These are phyloP conservation scores for Cryptocephalus primarius DNA, from an alignment of 2,888 invertebrate species.

Conservation along the genomic window DNA sequence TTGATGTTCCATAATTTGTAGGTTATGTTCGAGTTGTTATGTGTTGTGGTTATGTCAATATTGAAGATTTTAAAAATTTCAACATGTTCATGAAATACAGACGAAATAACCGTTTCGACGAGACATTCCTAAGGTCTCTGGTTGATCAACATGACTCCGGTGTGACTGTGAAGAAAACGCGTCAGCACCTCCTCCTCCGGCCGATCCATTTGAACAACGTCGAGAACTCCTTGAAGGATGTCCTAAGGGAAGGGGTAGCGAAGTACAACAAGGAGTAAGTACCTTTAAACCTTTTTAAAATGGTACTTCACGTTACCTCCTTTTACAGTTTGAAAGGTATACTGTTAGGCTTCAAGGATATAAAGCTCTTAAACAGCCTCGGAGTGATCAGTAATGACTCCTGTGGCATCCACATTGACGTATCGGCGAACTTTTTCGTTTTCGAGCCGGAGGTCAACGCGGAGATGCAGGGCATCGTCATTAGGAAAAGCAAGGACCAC, in stretches of 20 bases:
- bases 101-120: no score
- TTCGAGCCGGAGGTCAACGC: constrained; percentile 54
- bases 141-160: constrained; percentile 44
- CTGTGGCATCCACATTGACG: constrained; percentile 52
- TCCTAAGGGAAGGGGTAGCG: constrained; percentile 47
- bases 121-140: no score
- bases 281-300: not conserved
- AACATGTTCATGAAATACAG: no score
- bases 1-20: no score
- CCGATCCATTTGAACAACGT: constrained; percentile 53
- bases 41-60: no score
- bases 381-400: constrained; percentile 52
- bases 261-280: constrained; percentile 53
- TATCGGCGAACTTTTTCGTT: constrained; percentile 59
- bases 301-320: not conserved
- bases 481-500: constrained; percentile 55
- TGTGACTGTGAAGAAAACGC: constrained; percentile 42
- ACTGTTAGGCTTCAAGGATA: constrained; percentile 54
- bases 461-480: constrained; percentile 51
- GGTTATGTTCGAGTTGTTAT: no score
- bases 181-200: constrained; percentile 48
- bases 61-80: no score
- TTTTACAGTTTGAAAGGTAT: constrained; percentile 54
- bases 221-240: constrained; percentile 46
- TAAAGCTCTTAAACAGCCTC: constrained; percentile 45